Percentiles rank a stretch among this genome's conserved stretches.
These are phyloP conservation scores for Sphaerophoria taeniata DNA, from an alignment of 2,888 invertebrate genomes.

Conservation along the genomic window DNA sequence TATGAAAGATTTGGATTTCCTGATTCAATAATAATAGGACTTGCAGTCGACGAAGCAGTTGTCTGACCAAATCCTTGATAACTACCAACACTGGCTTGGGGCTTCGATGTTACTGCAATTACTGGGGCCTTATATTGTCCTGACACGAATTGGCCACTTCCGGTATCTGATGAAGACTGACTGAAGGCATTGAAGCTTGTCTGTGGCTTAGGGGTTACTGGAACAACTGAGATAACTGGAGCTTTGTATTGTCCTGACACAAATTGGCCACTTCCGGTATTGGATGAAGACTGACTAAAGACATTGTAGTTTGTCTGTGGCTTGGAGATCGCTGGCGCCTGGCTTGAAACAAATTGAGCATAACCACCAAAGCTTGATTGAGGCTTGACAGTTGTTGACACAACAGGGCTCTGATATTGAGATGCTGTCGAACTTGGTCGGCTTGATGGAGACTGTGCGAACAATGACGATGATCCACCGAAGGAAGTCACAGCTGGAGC, in stretches of 20 bases:
- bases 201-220: neutral
- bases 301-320: neutral
- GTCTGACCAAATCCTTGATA: slow-evolving; percentile 13
- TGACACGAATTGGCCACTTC: neutral
- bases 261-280: slow-evolving; percentile 1
- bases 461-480: slow-evolving; percentile 2
- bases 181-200: neutral
- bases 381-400: slow-evolving; percentile 14
- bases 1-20: no score
- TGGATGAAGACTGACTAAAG: neutral
- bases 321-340: neutral
- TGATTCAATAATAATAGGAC: neutral
- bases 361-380: neutral
- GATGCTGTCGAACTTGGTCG: neutral
- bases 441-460: neutral
- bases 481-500: slow-evolving; percentile 9
- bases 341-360: neutral
- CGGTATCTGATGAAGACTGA: neutral
- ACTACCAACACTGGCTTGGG: slow-evolving; percentile 1
- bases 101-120: slow-evolving; percentile 23
- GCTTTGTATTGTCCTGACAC: slow-evolving; percentile 2
- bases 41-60: neutral
- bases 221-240: neutral
- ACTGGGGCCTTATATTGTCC: slow-evolving; percentile 7
- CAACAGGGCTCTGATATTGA: slow-evolving; percentile 1